phyloP scores from a whole-genome alignment of 2,888 invertebrate genomes.

The Orgyia antiqua region DNA sequence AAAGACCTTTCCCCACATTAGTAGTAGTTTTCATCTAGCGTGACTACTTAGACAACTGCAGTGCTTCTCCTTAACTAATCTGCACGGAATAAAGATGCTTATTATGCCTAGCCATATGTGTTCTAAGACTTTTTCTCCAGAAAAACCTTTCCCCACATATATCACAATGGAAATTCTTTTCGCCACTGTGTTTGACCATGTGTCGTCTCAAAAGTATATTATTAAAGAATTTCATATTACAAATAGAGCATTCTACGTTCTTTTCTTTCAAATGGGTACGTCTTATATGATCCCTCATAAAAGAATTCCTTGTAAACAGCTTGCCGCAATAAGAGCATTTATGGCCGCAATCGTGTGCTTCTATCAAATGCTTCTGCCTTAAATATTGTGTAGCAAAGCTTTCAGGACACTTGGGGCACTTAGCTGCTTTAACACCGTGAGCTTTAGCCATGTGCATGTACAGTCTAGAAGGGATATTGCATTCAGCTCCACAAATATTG shows the following conservation, averaged over 20 bases:
- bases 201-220: slow-evolving; percentile 59
- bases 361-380: slow-evolving; percentile 73
- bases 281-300: slow-evolving; percentile 61
- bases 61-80: too few species aligned
- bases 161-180: slow-evolving; percentile 78
- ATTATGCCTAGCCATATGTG: slow-evolving; percentile 71
- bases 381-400: slow-evolving; percentile 72
- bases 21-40: too few species aligned
- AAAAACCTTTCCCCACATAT: slow-evolving; percentile 79
- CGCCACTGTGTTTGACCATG: slow-evolving; percentile 71
- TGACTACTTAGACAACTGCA: too few species aligned
- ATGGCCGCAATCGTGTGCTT: slow-evolving; percentile 67
- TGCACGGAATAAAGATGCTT: slow-evolving; percentile 35
- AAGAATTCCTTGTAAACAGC: slow-evolving; percentile 58
- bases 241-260: slow-evolving; percentile 63
- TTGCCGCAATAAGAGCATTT: slow-evolving; percentile 65
- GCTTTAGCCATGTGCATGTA: slow-evolving; percentile 69
- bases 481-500: slow-evolving; percentile 57
- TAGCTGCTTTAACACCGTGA: slow-evolving; percentile 65
- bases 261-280: slow-evolving; percentile 67
- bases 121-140: slow-evolving; percentile 79
- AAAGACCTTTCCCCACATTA: slow-evolving; percentile 79
- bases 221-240: slow-evolving; percentile 67
- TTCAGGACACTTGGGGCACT: slow-evolving; percentile 63
- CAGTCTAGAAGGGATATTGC: slow-evolving; percentile 63